A percentile compares a stretch with the other conserved stretches of the same genome.
phyloP scores from a whole-genome alignment of 1,140 invertebrate genomes.

The Ridgeia piscesae region DNA sequence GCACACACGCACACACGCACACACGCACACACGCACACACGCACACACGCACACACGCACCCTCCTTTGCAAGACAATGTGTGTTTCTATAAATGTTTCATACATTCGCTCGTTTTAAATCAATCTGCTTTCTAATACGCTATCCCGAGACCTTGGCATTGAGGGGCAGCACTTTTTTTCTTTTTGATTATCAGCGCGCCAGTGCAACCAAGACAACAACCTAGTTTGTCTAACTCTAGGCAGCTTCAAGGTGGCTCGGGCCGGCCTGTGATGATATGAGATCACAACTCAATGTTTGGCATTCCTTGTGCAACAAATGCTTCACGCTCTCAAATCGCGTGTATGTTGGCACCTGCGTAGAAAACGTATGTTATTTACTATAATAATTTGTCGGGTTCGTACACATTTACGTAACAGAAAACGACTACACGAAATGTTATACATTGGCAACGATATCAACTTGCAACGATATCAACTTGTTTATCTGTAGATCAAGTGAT shows the following conservation, averaged over 20 bases:
- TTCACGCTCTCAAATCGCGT: not conserved
- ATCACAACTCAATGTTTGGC: not conserved
- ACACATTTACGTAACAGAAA: too few relatives aligned
- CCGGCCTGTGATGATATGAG: not conserved
- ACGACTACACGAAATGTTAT: too few relatives aligned
- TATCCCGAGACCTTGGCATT: not conserved
- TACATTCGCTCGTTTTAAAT: not conserved
- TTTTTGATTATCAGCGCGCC: not conserved
- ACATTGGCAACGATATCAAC: too few relatives aligned
- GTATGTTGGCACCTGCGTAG: not conserved
- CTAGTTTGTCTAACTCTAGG: not conserved
- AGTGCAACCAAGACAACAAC: not conserved
- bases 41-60: too few relatives aligned
- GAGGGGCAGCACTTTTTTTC: not conserved
- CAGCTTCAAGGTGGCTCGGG: not conserved
- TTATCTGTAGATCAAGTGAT: too few relatives aligned
- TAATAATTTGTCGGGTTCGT: too few relatives aligned
- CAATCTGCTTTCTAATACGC: not conserved
- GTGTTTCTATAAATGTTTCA: not conserved
- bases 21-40: not conserved
- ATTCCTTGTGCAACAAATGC: not conserved
- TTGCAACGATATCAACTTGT: too few relatives aligned
- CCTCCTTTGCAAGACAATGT: not conserved
- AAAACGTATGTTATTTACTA: not conserved
- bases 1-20: too few relatives aligned